Base-by-base conservation (phyloP, 2,888 invertebrate genomes). In the Amblyjoppa proteus region DNA sequence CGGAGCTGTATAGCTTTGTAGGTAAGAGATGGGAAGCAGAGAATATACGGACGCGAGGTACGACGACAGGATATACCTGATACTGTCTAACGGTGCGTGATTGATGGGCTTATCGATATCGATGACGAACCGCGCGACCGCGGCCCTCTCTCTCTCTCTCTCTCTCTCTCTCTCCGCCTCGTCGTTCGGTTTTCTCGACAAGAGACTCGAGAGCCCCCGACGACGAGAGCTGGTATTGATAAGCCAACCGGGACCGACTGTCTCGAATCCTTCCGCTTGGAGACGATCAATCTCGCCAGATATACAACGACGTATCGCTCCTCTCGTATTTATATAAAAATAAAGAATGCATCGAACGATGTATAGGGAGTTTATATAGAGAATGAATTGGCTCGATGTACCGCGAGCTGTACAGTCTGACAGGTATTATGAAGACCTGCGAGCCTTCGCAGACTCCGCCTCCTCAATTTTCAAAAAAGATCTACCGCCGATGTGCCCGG, bases 71-170 rank as follows among this genome's bases (percentile, higher is more conserved):
- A 45, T 69, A 77, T 49, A 73, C 53, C 75, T 69, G 84, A 80
- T 84, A 80, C 70, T 76, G 84, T 84, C 76, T 84, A 81, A 84
- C 74, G 68, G 70, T 79, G 77, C 74, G 85, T 76, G 82, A 85
- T 85, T 85, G 82, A 85, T 85, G 82, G 75, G 85, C 85, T 78
- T 82, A 85, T 82, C 82, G 78, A 71, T 85, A 79, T 76, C 82
- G 75, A 85, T 82, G 82, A 79, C 69, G 69, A 81, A 70, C 53
- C 78, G 45, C 71, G 49, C 53, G 68, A 61, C 73, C 41, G 53
- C 64, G 34, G 71, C 53, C 69, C 45, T 66, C 45, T 1, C 11
- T 41, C 45, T 45, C 45, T 41, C 41, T 41, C 45, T 13, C 45
- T 66, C 45, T 1, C 11, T 41, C 45, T 45, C 45, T 41, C 41